These are phyloP conservation scores for Silurus asotus DNA, from an alignment of 2,113 vertebrate genomes.

Conservation along the genomic window DNA sequence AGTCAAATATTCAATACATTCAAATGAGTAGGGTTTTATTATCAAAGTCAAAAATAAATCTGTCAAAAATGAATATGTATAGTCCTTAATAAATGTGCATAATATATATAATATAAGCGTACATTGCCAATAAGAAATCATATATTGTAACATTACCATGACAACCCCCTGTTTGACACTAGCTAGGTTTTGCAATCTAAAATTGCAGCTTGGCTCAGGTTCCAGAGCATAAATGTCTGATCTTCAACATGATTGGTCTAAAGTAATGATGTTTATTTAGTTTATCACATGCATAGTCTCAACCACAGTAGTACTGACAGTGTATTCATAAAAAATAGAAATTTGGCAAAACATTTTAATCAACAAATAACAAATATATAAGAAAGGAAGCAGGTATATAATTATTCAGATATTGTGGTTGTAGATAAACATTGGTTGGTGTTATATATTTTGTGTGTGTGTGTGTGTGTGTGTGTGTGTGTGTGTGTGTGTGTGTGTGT, in stretches of 20 bases:
- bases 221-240: not conserved
- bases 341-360: not conserved
- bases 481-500: conserved; percentile 33
- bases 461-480: not conserved
- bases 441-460: not conserved
- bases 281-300: not conserved
- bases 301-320: not conserved
- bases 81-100: no score
- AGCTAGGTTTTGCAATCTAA: not conserved
- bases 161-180: not conserved
- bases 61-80: not conserved
- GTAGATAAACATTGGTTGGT: not conserved
- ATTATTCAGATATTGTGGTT: not conserved
- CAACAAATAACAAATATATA: not conserved
- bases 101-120: no score
- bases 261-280: not conserved
- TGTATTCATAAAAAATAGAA: not conserved
- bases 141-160: not conserved
- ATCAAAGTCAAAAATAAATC: not conserved
- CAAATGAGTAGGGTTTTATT: not conserved
- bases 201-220: not conserved
- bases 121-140: not conserved
- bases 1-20: no score
- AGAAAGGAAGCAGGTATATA: not conserved
- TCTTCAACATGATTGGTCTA: not conserved